These are phyloP conservation scores for Amiota minor DNA, from an alignment of 2,888 invertebrate species.

Conservation along the genomic window DNA sequence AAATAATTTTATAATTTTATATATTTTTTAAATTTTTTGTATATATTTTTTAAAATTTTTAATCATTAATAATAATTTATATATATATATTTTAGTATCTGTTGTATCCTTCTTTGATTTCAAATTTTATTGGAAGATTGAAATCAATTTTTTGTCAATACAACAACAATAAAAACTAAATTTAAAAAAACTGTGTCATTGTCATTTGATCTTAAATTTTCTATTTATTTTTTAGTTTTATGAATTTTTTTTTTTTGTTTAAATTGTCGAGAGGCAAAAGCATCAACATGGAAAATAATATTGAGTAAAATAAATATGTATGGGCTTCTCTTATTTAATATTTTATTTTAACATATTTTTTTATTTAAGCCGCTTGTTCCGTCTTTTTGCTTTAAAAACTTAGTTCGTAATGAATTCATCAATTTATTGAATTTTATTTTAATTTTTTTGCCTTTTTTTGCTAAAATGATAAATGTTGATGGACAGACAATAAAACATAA, in stretches of 20 bases:
- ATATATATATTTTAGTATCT: not conserved
- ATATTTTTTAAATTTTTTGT: no score
- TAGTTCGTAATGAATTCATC: conserved; percentile 51
- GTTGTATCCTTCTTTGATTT: conserved; percentile 21
- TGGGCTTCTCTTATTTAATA: no score
- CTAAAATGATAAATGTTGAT: conserved; percentile 12
- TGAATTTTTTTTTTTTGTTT: not conserved
- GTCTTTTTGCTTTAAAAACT: conserved; percentile 21
- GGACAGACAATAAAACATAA: no score
- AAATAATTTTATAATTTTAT: no score
- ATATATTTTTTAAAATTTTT: no score
- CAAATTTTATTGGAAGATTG: conserved; percentile 4
- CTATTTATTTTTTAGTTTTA: no score
- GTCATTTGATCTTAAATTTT: conserved; percentile 39
- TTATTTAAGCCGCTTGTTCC: conserved; percentile 43
- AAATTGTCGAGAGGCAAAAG: conserved; percentile 19
- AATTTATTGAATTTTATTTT: not conserved
- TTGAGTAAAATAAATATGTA: not conserved
- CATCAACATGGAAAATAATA: not conserved
- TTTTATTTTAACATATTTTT: conserved; percentile 20
- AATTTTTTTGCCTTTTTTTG: conserved; percentile 1
- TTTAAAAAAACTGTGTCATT: conserved; percentile 53
- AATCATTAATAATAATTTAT: not conserved
- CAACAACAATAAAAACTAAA: not conserved
- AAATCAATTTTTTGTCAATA: not conserved